Base-by-base conservation (phyloP, 1,140 invertebrate species). In the honey bee (Apis mellifera) region DNA sequence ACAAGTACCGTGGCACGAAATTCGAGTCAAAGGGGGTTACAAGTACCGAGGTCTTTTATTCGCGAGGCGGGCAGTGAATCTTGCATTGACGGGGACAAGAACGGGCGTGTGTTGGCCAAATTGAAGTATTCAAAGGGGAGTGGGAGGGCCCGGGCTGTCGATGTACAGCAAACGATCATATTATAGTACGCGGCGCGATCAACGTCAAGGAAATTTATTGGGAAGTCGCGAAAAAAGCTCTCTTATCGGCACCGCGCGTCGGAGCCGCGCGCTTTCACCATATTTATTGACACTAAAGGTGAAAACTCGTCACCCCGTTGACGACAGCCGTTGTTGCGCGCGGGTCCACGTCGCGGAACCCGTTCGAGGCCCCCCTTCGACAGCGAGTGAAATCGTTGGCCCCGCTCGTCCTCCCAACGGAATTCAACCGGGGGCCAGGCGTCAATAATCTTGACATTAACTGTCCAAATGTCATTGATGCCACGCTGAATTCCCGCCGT, bases 401-500 rank as follows among this genome's bases (percentile, higher is more conserved):
- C 13, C 62, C 50, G 13, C n/a, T n/a, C 52, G 23, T 32, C 21
- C 79, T 54, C 66, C 65, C 21, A 59, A 26, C 68, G 79, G 32
- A 57, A 66, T 57, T 21, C 42, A 52, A 50, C 17, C 62, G 26
- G 57, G 71, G 32, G 19, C 65, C 73, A 75, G 78, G 75, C 82
- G 79, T 86, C 84, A 82, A 89, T 89, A 86, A 88, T 88, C 71
- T 57, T 80, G 87, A 86, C 84, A 78, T 89, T 90, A 86, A 90
- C 75, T 87, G 60, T 83, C 78, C 78, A 87, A 82, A 82, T 85
- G 86, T 85, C 81, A 83, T 74, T 57, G 84, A 85, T 86, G 84
- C 85, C 75, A 72, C 84, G 81, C 74, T 69, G 52, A 77, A 84
- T 88, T 84, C 81, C 83, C 69, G 23, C 26, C 69, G 32, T 82